A percentile compares a stretch with the other conserved stretches of the same genome.
Evolutionary conservation across 1,140 invertebrate species (phyloP).

Genomic region (Laupala kohalensis): DNA sequence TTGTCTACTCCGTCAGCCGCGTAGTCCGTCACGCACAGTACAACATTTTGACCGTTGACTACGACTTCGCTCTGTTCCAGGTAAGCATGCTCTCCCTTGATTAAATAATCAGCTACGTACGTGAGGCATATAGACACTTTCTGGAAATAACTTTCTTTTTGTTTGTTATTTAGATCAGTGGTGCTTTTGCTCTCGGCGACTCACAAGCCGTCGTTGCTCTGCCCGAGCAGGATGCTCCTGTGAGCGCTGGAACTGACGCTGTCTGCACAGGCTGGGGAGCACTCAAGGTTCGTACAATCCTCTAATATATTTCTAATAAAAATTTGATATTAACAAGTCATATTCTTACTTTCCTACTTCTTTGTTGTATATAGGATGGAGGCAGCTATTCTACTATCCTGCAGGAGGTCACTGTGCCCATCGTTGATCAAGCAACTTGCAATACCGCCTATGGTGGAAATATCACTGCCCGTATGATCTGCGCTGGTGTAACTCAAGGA

Average conservation of each 20-base stretch:
- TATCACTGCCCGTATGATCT: slow-evolving; percentile 40
- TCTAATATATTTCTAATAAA: neutral
- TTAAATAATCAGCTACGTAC: neutral
- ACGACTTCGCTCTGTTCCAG: neutral
- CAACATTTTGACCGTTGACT: neutral
- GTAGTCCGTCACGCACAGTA: neutral
- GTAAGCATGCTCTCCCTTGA: neutral
- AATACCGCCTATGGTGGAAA: slow-evolving; percentile 19
- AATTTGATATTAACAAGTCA: no score
- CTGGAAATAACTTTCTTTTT: neutral
- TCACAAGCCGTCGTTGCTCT: neutral
- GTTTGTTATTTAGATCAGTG: neutral
- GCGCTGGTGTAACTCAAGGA: slow-evolving; percentile 40
- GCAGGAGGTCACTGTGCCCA: slow-evolving; percentile 19
- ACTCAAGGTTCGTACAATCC: slow-evolving; percentile 22
- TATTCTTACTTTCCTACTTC: neutral
- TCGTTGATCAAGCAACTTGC: slow-evolving; percentile 21
- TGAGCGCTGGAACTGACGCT: slow-evolving; percentile 24
- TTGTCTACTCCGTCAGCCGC: neutral
- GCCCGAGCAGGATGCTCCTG: neutral
- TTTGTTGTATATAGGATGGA: neutral
- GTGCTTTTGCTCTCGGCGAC: neutral
- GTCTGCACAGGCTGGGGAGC: slow-evolving; percentile 41
- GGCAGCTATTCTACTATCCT: slow-evolving; percentile 30
- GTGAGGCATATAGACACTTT: no score